Conservation (phyloP, 2,888 invertebrate species). For the Cremastinae sp. region DNA sequence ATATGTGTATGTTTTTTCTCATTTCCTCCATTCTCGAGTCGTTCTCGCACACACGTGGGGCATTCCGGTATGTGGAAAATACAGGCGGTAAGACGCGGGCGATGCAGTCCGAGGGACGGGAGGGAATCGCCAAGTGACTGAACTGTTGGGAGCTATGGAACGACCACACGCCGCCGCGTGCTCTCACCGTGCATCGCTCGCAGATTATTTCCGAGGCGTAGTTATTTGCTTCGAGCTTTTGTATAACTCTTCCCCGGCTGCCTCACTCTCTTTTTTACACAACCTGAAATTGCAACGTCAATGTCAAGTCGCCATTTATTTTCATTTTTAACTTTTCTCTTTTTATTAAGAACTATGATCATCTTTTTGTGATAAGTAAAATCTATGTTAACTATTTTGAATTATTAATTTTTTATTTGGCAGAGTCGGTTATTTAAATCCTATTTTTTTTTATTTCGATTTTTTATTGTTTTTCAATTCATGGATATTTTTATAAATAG, state of each 20-base stretch:
- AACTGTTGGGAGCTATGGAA: conserved; percentile 54
- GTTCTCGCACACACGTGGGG: conserved; percentile 27
- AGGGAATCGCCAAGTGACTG: conserved; percentile 63
- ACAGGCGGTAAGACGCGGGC: not conserved
- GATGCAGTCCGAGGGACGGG: conserved; percentile 39
- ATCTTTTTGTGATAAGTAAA: too few species aligned
- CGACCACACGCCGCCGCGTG: conserved; percentile 57
- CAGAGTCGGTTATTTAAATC: too few species aligned
- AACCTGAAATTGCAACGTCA: not conserved
- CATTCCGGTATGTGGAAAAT: conserved; percentile 13
- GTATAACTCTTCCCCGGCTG: not conserved
- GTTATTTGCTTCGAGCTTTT: conserved; percentile 39
- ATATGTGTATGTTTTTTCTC: not conserved
- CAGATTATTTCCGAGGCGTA: conserved; percentile 55
- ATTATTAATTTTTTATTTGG: too few species aligned
- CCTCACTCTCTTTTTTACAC: too few species aligned
- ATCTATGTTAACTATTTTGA: too few species aligned
- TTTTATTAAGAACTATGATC: conserved; percentile 30
- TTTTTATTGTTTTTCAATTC: too few species aligned
- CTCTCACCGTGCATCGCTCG: conserved; percentile 39
- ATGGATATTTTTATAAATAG: too few species aligned
- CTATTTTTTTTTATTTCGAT: too few species aligned
- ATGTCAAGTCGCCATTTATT: conserved; percentile 1
- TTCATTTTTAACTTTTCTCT: conserved; percentile 27
- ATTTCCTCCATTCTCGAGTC: conserved; percentile 4